Evolutionary conservation across 2,113 vertebrate genomes (phyloP).

Genomic region (Heterochromis multidens): DNA sequence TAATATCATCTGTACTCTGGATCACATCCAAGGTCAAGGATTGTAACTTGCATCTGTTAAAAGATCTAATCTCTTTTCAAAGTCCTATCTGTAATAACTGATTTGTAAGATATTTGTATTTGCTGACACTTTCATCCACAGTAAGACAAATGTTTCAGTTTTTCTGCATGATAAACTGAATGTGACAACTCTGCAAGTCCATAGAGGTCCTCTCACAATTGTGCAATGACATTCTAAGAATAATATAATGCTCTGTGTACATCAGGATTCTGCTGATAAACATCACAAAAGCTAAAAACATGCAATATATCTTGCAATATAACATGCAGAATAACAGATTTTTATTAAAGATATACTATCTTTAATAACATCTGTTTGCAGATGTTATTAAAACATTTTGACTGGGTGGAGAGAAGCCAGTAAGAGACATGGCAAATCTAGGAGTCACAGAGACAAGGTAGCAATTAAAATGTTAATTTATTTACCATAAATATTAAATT

Average conservation of each 20-base stretch:
- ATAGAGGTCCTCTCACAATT: not conserved
- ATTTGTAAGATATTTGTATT: constrained; percentile 1
- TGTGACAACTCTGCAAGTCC: not conserved
- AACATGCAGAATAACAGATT: too few species aligned
- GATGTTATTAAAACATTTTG: not conserved
- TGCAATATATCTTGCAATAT: too few species aligned
- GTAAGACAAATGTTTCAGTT: not conserved
- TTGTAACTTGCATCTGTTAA: constrained; percentile 15
- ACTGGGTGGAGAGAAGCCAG: not conserved
- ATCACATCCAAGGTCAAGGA: constrained; percentile 38
- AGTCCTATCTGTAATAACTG: not conserved
- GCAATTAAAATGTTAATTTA: not conserved
- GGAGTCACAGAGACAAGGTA: not conserved
- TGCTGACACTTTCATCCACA: not conserved
- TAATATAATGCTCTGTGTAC: not conserved
- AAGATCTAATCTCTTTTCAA: constrained; percentile 11
- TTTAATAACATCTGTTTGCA: not conserved
- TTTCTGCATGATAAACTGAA: not conserved
- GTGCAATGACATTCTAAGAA: not conserved
- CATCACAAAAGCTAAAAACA: not conserved
- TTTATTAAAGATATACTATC: too few species aligned
- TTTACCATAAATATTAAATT: not conserved
- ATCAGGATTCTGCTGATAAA: not conserved
- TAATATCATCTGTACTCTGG: not conserved
- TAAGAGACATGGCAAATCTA: not conserved